A percentile compares a stretch with the other conserved stretches of the same genome.
phyloP scores from a whole-genome alignment of 2,888 invertebrate species.

The Calliscelio sp. region DNA sequence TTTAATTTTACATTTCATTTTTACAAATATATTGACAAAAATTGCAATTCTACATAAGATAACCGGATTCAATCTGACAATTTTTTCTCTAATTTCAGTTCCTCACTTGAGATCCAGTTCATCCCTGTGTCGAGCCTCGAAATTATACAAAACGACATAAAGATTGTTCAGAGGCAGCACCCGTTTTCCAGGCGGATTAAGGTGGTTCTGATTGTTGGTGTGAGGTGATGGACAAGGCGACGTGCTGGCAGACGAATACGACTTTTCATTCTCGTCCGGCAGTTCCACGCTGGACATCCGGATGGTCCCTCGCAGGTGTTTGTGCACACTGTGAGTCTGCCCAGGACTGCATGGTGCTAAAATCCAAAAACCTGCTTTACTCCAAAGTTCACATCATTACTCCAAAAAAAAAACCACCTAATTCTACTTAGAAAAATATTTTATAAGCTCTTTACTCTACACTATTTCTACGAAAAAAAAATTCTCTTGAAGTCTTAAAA shows the following conservation, averaged over 20 bases:
- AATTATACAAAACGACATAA: slow-evolving; percentile 98
- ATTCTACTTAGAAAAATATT: no score
- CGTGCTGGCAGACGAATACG: slow-evolving; percentile 95
- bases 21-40: no score
- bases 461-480: no score
- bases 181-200: slow-evolving; percentile 83
- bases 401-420: no score
- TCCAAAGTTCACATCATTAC: no score
- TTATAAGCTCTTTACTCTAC: no score
- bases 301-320: slow-evolving; percentile 92
- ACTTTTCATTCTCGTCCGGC: slow-evolving; percentile 95
- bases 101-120: slow-evolving; percentile 96
- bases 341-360: slow-evolving; percentile 94
- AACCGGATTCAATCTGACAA: no score
- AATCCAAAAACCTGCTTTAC: no score
- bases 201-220: slow-evolving; percentile 84
- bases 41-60: no score
- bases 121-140: slow-evolving; percentile 97
- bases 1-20: no score
- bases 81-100: no score
- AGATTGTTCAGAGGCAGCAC: slow-evolving; percentile 94
- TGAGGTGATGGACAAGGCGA: slow-evolving; percentile 97
- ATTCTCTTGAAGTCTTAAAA: no score
- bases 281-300: slow-evolving; percentile 97
- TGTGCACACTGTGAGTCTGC: slow-evolving; percentile 87